Evolutionary conservation across 1,140 invertebrate species (phyloP), one percentile per base, ranked within the genome.

Genomic region (Sweltsa coloradensis): DNA sequence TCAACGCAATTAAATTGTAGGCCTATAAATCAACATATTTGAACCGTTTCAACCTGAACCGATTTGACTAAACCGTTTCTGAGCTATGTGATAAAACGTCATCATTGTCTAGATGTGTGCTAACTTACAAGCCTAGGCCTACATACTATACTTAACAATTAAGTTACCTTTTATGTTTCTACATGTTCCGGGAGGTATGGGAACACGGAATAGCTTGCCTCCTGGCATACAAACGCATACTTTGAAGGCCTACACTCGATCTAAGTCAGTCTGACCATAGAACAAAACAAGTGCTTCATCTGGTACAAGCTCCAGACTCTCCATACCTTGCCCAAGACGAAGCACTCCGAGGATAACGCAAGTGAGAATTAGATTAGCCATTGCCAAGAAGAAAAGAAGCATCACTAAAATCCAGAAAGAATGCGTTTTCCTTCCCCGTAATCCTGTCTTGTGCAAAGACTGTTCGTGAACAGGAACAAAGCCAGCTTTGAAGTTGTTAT

Each of bases 171-270:
- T n/a, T n/a, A n/a, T n/a, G n/a, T n/a, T n/a, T n/a, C n/a, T n/a
- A n/a, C n/a, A n/a, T n/a, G n/a, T n/a, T n/a, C n/a, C 75, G 3
- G 63, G 67, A 11, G 74, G 73, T 3, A 84, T 73, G 0, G 80
- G 76, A 3, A 92, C 72, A 50, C 77, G 72, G 55, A 89, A 92
- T 5, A 92, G 59, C 57, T 82, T 85, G 0, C 87, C 88, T 49
- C 80, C 71, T 0, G 87, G 86, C 85, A 89, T 89, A 57, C 87
- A 91, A 2, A 90, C 77, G 51, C 87, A 92, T 2, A 92, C 69
- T 67, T 90, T 90, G 57, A 80, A 91, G 57, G 89, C 84, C 0
- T 63, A 60, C 36, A 79, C 64, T 40, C 62, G 69, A 51, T 85
- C 85, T 47, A 93, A 67, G 59, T 90, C 84, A 0, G 82, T 78